Conservation (phyloP, 2,797 vertebrate genomes). For the Rhinogobio ventralis region DNA sequence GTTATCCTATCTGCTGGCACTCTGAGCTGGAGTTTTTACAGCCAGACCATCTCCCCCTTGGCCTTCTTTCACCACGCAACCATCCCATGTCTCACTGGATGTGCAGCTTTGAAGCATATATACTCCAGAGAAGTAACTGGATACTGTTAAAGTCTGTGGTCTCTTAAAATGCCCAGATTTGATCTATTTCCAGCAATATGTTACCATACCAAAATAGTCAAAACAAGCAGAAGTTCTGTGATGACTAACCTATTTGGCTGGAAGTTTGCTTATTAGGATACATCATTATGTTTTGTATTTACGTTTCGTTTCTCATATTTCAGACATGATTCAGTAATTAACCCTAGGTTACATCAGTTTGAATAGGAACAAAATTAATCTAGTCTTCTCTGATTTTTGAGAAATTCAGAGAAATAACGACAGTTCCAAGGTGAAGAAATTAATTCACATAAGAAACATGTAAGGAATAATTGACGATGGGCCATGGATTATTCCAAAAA, state of each 20-base stretch:
- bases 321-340: neutral
- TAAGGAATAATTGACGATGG: no score
- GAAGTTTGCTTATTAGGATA: neutral
- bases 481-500: no score
- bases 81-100: conserved; percentile 33
- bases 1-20: conserved; percentile 29
- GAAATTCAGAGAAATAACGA: neutral
- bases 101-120: conserved; percentile 31
- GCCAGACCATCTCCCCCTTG: conserved; percentile 29
- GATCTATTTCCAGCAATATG: conserved; percentile 4
- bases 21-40: conserved; percentile 26
- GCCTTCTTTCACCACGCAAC: conserved; percentile 35
- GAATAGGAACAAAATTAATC: neutral
- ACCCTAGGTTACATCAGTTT: neutral
- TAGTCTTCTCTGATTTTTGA: neutral
- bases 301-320: neutral
- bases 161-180: conserved; percentile 19
- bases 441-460: neutral
- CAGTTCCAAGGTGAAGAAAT: neutral
- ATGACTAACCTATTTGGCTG: neutral
- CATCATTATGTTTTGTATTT: neutral
- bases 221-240: conserved; percentile 22
- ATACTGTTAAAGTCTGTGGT: conserved; percentile 23
- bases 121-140: conserved; percentile 41
- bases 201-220: neutral